Evolutionary conservation across 2,113 vertebrate genomes (phyloP).

Genomic region (Petromus typicus): DNA sequence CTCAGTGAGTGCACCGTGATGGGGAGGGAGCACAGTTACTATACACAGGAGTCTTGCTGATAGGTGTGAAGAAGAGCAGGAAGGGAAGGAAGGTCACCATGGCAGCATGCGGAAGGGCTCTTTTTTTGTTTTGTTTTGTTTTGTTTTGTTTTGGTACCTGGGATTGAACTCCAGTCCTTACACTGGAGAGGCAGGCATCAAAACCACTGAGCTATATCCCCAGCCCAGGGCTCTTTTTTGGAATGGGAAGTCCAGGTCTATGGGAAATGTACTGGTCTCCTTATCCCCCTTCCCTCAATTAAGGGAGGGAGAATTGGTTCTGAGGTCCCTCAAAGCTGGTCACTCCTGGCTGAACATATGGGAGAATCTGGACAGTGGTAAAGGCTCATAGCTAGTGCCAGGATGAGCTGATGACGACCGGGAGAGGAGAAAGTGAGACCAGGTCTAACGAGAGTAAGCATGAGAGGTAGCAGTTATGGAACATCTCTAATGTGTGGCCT

Average conservation of each 20-base stretch:
- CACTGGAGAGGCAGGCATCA: no score
- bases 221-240: background rate
- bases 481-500: background rate
- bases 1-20: background rate
- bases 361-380: background rate
- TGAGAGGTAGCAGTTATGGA: background rate
- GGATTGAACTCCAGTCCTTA: no score
- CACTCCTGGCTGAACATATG: no score
- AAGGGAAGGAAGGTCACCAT: background rate
- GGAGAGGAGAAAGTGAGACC: background rate
- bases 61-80: background rate
- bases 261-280: background rate
- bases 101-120: no score
- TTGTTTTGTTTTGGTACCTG: no score
- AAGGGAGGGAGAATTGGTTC: background rate
- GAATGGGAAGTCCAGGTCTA: background rate
- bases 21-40: background rate
- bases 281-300: background rate
- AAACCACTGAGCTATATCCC: no score
- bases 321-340: background rate
- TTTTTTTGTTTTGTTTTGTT: background rate
- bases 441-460: no score
- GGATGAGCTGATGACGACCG: background rate
- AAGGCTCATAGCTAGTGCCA: background rate
- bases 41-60: background rate